Percentiles rank a stretch among this genome's conserved stretches.
These are phyloP conservation scores for Hirundichthys speculiger DNA, from an alignment of 2,113 vertebrate species.

Conservation along the genomic window DNA sequence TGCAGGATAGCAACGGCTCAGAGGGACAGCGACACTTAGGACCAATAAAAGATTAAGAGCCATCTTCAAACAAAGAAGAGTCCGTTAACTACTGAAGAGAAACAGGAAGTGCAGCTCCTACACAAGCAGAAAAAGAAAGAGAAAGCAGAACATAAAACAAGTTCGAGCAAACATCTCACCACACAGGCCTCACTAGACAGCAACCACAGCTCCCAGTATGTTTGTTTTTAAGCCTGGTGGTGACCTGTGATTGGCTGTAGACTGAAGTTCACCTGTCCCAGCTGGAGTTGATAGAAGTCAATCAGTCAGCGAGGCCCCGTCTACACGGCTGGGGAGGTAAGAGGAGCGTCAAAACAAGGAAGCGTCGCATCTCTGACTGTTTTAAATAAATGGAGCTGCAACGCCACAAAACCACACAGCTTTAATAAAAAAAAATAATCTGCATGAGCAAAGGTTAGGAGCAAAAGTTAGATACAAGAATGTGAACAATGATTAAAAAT, in stretches of 20 bases:
- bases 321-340: constrained; percentile 15
- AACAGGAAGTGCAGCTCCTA: not conserved
- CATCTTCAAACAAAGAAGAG: constrained; percentile 60
- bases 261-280: constrained; percentile 21
- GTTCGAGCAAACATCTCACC: not conserved
- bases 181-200: not conserved
- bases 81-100: not conserved
- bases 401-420: too few species aligned
- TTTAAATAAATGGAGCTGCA: too few species aligned
- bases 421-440: constrained; percentile 1
- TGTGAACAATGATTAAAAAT: constrained; percentile 16
- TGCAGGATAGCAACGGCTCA: constrained; percentile 68
- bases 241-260: constrained; percentile 59
- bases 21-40: constrained; percentile 60
- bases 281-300: constrained; percentile 41
- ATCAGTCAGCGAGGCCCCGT: constrained; percentile 34
- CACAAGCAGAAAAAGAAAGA: not conserved
- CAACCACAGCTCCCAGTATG: not conserved
- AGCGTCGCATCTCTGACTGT: not conserved
- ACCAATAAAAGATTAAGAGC: constrained; percentile 50
- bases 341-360: not conserved
- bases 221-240: constrained; percentile 3
- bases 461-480: too few species aligned
- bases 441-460: not conserved
- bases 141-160: constrained; percentile 6